Evolutionary conservation across 2,888 invertebrate species (phyloP), one percentile per base, ranked within the genome.

Genomic region (Temnothorax ravouxi): DNA sequence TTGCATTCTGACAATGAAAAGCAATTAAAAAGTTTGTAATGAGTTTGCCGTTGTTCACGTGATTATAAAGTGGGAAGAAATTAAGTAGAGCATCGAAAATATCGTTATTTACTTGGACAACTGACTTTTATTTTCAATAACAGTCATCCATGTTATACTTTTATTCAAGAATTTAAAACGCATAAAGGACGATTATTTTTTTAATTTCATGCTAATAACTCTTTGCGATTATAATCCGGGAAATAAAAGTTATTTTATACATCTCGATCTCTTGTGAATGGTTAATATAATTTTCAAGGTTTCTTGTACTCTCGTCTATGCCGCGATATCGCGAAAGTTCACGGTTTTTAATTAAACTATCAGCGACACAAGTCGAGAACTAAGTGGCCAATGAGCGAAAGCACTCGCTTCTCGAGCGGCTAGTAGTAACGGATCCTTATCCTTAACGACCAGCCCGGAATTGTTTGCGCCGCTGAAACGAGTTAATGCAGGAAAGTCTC

Each of bases 401-500:
- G 77, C 56, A 29, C 56, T 77, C 86, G 75, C 77, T 62, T 72
- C 56, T 84, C 77, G 67, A 64, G 84, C 77, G 71, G 47, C 61
- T 52, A 86, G 85, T 84, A 81, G 88, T 88, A 91, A 90, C 88
- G 89, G 87, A 88, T 88, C 88, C 90, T 90, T 91, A 88, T 88
- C 88, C 90, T 90, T 91, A 92, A 92, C 91, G 92, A 92, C 84
- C 88, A 18, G 81, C 71, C 69, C 83, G 84, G 86, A 91, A 90
- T 86, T 90, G 88, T 91, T 91, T 88, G 88, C 88, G 88, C 87
- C 87, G 85, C 86, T 88, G 88, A 89, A 92, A 92, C 91, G 92
- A 93, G 91, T 92, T 92, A 93, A 93, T 91, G 91, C 91, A 90
- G 85, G 86, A 84, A 81, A 84, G 85, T 87, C 87, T 71, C 79